phyloP scores from a whole-genome alignment of 2,888 invertebrate species.

The Tenthredo scrophulariae region DNA sequence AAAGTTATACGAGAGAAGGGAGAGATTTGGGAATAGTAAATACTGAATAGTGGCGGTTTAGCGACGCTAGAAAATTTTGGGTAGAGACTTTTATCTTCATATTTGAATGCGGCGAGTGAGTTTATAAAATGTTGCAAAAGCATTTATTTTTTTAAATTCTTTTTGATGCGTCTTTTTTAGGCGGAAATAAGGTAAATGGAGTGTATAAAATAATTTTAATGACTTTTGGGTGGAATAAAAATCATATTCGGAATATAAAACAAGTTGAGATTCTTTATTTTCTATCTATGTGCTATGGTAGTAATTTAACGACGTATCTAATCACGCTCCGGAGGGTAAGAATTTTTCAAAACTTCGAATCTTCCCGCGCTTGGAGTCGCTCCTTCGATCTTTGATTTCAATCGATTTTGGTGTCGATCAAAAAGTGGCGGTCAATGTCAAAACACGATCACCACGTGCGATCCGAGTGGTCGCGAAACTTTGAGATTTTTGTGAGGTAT shows the following conservation, averaged over 20 bases:
- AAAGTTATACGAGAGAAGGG: constrained; percentile 57
- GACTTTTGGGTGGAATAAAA: neutral
- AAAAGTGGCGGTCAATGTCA: too few relatives aligned
- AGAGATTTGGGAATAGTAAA: constrained; percentile 51
- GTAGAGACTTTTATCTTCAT: neutral
- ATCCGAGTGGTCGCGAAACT: too few relatives aligned
- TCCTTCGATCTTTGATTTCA: too few relatives aligned
- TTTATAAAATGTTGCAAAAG: neutral
- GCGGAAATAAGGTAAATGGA: neutral
- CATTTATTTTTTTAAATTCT: neutral
- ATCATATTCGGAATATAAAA: neutral
- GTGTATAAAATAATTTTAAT: neutral
- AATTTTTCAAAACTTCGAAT: too few relatives aligned
- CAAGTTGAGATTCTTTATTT: too few relatives aligned
- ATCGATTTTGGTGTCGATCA: too few relatives aligned
- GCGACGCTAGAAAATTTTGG: neutral
- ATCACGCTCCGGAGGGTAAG: too few relatives aligned
- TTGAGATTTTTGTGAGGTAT: too few relatives aligned
- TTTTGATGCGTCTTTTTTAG: neutral
- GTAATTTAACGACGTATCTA: too few relatives aligned
- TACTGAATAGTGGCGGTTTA: neutral
- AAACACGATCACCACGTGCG: too few relatives aligned
- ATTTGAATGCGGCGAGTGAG: neutral
- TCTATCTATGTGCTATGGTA: too few relatives aligned
- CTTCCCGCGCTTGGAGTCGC: too few relatives aligned